phyloP scores from a whole-genome alignment of 2,797 vertebrate species.

The Setipinna tenuifilis region DNA sequence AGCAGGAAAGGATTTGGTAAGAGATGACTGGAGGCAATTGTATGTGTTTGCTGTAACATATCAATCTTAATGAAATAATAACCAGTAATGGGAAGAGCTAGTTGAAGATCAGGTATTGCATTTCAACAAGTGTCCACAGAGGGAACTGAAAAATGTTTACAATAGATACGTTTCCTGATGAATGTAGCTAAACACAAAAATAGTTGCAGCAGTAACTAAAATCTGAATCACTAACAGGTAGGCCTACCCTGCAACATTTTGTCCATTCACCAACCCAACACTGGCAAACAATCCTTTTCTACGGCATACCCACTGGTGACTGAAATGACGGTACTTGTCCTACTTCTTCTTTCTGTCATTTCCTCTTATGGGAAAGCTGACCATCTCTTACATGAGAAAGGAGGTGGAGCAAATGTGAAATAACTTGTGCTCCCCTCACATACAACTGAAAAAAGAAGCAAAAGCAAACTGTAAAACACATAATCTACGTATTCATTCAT shows the following conservation, averaged over 20 bases:
- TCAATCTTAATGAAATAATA: background rate
- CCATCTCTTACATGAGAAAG: background rate
- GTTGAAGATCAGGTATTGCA: background rate
- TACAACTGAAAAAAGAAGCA: background rate
- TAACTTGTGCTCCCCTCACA: background rate
- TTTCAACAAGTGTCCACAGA: background rate
- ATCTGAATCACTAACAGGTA: background rate
- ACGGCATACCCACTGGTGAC: background rate
- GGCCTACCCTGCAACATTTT: background rate
- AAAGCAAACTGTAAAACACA: background rate
- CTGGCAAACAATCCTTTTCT: background rate
- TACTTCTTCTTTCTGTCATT: constrained; percentile 43
- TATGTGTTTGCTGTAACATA: background rate
- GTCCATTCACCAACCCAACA: background rate
- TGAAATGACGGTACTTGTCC: background rate
- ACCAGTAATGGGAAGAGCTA: background rate
- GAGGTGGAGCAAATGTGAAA: background rate
- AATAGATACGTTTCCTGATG: background rate
- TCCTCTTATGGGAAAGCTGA: constrained; percentile 30
- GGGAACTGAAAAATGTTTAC: background rate
- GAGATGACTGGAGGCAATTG: background rate
- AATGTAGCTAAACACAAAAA: background rate
- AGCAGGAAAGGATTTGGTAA: background rate
- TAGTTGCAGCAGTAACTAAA: background rate
- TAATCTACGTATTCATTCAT: no score